These are phyloP conservation scores for Anguilla rostrata DNA, from an alignment of 2,113 vertebrate species.

Conservation along the genomic window DNA sequence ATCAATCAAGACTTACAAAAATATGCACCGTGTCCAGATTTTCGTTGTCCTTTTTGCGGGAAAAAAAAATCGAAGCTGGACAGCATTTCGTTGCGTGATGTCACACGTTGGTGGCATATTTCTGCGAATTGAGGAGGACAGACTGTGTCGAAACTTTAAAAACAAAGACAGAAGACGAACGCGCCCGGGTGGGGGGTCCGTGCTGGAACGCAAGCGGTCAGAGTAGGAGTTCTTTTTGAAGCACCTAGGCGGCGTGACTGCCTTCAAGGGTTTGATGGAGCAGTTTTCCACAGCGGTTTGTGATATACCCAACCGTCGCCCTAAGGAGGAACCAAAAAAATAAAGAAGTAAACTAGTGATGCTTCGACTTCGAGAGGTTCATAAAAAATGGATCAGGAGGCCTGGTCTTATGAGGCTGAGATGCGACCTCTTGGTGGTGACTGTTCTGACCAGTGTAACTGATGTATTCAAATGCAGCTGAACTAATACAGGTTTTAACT, in stretches of 20 bases:
- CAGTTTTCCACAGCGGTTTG: conserved; percentile 87
- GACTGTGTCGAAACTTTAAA: conserved; percentile 25
- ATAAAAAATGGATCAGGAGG: not conserved
- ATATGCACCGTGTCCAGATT: conserved; percentile 44
- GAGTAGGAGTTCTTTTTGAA: conserved; percentile 42
- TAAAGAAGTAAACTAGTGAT: not conserved
- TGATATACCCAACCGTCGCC: conserved; percentile 93
- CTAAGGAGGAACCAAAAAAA: conserved; percentile 56
- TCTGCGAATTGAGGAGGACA: conserved; percentile 36
- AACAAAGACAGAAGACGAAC: conserved; percentile 26
- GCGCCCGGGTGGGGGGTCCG: conserved; percentile 26
- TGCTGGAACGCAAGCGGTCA: conserved; percentile 46
- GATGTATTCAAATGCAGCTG: too few species aligned
- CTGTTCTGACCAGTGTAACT: not conserved
- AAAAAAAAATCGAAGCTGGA: conserved; percentile 19
- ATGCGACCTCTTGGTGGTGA: not conserved
- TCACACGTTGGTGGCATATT: conserved; percentile 31
- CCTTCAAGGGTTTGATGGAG: conserved; percentile 45
- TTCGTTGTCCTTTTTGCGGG: conserved; percentile 35
- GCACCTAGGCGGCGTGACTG: conserved; percentile 59
- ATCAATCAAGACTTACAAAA: conserved; percentile 45
- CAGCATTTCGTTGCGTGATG: conserved; percentile 11
- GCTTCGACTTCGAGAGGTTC: not conserved
- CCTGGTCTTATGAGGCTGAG: not conserved
- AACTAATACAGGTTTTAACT: too few species aligned